Percentiles rank a stretch among this genome's conserved stretches.
These are phyloP conservation scores for Meloidogyne hapla DNA, from an alignment of 1,140 invertebrate genomes.

Conservation along the genomic window DNA sequence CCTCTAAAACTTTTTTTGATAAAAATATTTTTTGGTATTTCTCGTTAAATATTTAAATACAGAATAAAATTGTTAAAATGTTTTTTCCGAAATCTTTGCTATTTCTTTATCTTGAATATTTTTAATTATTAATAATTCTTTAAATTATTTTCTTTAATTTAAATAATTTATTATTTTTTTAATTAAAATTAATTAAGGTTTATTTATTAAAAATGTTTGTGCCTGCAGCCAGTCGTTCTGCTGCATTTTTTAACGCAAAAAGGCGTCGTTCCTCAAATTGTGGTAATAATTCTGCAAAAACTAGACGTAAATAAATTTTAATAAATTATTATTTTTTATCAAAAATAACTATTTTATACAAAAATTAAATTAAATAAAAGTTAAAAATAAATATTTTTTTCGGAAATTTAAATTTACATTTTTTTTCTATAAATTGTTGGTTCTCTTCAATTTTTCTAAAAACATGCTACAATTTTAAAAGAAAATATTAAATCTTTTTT, in stretches of 20 bases:
- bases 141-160: too few species aligned
- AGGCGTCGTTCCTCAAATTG: background rate
- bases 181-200: background rate
- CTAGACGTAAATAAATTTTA: background rate
- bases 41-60: too few species aligned
- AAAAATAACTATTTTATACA: too few species aligned
- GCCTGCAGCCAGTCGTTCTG: background rate
- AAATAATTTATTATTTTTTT: too few species aligned
- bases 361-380: too few species aligned
- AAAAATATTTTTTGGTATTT: too few species aligned
- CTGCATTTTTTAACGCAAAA: background rate
- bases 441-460: background rate
- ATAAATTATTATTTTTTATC: too few species aligned
- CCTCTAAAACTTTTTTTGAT: too few species aligned
- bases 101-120: too few species aligned
- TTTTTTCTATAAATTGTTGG: background rate
- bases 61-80: too few species aligned
- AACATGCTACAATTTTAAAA: background rate
- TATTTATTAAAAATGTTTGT: conserved; percentile 6
- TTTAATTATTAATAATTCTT: too few species aligned
- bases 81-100: too few species aligned
- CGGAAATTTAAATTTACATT: conserved; percentile 6
- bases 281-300: background rate
- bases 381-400: background rate
- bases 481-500: background rate